Conservation (phyloP, 2,888 invertebrate species). For the Drosophila seclusa region DNA sequence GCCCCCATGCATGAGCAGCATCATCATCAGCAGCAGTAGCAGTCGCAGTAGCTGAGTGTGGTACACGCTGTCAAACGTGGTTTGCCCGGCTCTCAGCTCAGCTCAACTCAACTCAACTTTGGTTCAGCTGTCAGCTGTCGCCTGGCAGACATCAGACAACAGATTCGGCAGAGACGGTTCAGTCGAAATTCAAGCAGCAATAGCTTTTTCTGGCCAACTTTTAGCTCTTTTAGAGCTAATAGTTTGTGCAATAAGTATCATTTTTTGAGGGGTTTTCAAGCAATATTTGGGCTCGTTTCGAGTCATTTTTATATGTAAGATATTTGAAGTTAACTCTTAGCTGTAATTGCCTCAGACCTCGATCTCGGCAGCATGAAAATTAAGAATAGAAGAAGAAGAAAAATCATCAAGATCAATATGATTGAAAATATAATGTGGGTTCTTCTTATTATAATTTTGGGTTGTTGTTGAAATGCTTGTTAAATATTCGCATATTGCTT, state of each 20-base stretch:
- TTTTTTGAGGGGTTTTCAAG: not conserved
- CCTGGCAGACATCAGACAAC: constrained; percentile 33
- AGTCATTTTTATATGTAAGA: not conserved
- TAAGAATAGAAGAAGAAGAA: too few species aligned
- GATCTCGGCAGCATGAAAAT: too few species aligned
- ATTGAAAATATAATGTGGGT: not conserved
- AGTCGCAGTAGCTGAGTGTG: constrained; percentile 5
- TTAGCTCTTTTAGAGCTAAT: not conserved
- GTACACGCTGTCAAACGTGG: constrained; percentile 51
- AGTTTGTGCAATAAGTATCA: not conserved
- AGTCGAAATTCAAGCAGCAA: constrained; percentile 12
- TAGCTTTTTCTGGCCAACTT: not conserved
- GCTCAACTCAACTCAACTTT: constrained; percentile 32
- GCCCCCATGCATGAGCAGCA: not conserved
- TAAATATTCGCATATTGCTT: not conserved
- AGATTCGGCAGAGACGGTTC: constrained; percentile 7
- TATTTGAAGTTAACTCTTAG: too few species aligned
- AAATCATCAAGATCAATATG: too few species aligned
- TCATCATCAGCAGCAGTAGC: not conserved
- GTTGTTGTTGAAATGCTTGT: not conserved
- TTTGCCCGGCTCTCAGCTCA: constrained; percentile 22
- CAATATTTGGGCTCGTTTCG: not conserved
- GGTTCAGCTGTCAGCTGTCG: constrained; percentile 43
- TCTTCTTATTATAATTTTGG: not conserved
- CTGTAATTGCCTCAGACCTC: not conserved